These are phyloP conservation scores for Arge pagana DNA, from an alignment of 2,888 invertebrate genomes.

Conservation along the genomic window DNA sequence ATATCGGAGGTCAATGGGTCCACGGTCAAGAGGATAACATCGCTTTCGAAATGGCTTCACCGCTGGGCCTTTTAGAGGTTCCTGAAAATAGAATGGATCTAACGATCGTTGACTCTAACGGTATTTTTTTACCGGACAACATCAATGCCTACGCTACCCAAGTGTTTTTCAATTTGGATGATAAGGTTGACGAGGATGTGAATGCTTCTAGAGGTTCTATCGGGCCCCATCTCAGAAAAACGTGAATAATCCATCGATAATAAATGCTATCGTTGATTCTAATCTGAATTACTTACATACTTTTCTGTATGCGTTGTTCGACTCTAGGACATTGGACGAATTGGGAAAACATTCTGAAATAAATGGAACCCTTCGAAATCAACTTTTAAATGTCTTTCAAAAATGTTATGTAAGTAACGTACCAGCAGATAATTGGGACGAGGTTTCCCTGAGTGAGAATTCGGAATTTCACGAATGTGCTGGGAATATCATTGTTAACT, in stretches of 20 bases:
- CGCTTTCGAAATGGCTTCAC: constrained; percentile 40
- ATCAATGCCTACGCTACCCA: not conserved
- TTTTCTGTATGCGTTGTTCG: no score
- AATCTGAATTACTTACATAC: no score
- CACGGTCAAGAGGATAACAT: constrained; percentile 42
- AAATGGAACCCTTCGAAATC: not conserved
- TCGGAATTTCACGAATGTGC: constrained; percentile 14
- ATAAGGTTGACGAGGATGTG: not conserved
- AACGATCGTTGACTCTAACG: not conserved
- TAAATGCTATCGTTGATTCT: no score
- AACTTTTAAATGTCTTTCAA: constrained; percentile 1
- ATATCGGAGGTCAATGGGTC: constrained; percentile 47
- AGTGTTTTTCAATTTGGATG: not conserved
- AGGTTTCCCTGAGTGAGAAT: constrained; percentile 23
- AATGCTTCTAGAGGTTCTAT: not conserved
- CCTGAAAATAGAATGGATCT: constrained; percentile 5
- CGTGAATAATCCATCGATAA: no score
- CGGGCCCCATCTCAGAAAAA: no score
- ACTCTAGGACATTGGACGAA: no score
- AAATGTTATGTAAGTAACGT: constrained; percentile 19
- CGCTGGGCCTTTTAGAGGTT: constrained; percentile 37
- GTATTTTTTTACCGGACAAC: not conserved
- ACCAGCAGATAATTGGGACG: constrained; percentile 35
- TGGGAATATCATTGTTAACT: constrained; percentile 40
- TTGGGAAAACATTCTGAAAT: not conserved